Conservation (phyloP, 2,797 vertebrate genomes). For the Sebastes paucispinis region DNA sequence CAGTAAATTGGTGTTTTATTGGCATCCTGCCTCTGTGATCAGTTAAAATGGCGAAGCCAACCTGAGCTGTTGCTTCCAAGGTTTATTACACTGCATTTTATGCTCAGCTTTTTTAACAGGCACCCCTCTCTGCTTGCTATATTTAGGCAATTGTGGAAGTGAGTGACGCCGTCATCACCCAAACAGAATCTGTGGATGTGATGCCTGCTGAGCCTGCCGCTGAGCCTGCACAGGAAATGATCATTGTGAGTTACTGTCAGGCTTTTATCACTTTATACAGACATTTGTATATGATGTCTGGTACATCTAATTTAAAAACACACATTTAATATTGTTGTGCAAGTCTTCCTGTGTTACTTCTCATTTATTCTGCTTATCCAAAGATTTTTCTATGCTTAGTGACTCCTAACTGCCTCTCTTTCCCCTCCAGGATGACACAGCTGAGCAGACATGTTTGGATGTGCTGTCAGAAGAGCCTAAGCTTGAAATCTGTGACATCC, state of each 20-base stretch:
- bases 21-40: no score
- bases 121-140: background rate
- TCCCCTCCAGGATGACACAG: conserved; percentile 23
- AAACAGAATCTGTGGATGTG: conserved; percentile 27
- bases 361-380: background rate
- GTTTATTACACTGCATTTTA: background rate
- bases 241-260: conserved; percentile 38
- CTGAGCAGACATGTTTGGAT: conserved; percentile 39
- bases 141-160: conserved; percentile 47
- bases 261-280: background rate
- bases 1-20: background rate
- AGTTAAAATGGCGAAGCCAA: background rate
- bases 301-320: background rate
- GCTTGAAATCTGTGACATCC: conserved; percentile 47
- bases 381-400: background rate
- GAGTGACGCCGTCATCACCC: conserved; percentile 20
- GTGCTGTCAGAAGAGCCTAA: conserved; percentile 40
- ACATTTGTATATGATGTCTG: background rate
- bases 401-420: background rate
- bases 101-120: background rate
- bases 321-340: background rate
- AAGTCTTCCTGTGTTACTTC: background rate
- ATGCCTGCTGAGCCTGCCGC: conserved; percentile 7
- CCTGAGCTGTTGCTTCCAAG: background rate
- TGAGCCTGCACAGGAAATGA: conserved; percentile 34